Conservation (phyloP, 1,140 invertebrate species). For the Maniola jurtina region DNA sequence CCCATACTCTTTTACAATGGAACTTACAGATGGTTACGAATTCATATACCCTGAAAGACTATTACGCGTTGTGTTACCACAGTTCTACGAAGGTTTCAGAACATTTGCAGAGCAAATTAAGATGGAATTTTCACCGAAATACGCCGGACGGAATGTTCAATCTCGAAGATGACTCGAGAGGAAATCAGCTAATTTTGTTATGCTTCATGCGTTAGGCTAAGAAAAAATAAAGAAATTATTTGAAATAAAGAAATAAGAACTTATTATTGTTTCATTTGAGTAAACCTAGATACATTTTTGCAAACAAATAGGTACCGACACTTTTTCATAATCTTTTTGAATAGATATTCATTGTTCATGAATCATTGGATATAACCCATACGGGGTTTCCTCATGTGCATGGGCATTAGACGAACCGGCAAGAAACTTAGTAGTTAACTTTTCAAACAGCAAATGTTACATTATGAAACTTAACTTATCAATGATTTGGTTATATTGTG, state of each 20-base stretch:
- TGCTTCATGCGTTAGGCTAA: neutral
- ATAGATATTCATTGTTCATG: no score
- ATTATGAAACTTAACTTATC: no score
- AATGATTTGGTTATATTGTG: no score
- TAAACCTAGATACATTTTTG: no score
- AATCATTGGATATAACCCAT: no score
- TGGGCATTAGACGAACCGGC: no score
- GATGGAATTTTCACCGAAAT: conserved; percentile 46
- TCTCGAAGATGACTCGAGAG: neutral
- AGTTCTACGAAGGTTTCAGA: conserved; percentile 66
- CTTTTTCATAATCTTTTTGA: no score
- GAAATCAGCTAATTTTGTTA: conserved; percentile 6
- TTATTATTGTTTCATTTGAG: no score
- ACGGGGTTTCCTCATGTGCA: no score
- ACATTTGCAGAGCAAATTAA: conserved; percentile 53
- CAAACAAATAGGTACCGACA: no score
- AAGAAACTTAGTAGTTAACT: no score
- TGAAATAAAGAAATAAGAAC: neutral
- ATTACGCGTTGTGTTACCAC: conserved; percentile 46
- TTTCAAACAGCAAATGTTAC: no score
- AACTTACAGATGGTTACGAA: conserved; percentile 78
- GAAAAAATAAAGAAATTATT: neutral
- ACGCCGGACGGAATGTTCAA: neutral
- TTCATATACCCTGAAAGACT: conserved; percentile 63
- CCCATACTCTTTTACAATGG: conserved; percentile 85